Percentiles rank a stretch among this genome's conserved stretches.
These are phyloP conservation scores for Callyntrura guangdongensis DNA, from an alignment of 2,888 invertebrate species.

Conservation along the genomic window DNA sequence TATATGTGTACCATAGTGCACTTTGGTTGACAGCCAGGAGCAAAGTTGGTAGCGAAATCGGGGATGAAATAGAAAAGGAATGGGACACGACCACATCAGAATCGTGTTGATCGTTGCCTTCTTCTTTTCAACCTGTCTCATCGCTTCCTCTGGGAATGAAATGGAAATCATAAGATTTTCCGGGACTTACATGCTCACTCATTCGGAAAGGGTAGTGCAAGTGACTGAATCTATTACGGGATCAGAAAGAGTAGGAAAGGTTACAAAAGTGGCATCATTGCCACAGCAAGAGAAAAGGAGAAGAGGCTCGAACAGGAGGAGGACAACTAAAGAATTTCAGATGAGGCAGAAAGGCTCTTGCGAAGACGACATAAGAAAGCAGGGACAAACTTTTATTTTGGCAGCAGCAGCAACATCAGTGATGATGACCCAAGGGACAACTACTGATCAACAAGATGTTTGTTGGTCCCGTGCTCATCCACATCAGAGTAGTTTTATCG, in stretches of 20 bases:
- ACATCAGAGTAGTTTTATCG: neutral
- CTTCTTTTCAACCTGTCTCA: conserved; percentile 75
- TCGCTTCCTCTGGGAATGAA: conserved; percentile 74
- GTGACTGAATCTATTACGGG: conserved; percentile 75
- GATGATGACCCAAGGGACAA: conserved; percentile 74
- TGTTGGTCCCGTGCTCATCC: conserved; percentile 71
- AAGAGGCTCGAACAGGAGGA: conserved; percentile 58
- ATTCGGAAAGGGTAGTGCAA: conserved; percentile 75
- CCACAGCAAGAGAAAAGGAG: conserved; percentile 44
- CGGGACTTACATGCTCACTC: conserved; percentile 73
- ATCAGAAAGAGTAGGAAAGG: conserved; percentile 67
- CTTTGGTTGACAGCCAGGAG: conserved; percentile 18
- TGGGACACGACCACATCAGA: conserved; percentile 76
- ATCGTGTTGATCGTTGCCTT: conserved; percentile 74
- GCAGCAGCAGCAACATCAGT: conserved; percentile 56
- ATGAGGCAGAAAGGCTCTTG: conserved; percentile 65
- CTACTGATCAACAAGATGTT: conserved; percentile 74
- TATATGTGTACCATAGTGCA: neutral
- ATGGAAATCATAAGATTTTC: conserved; percentile 78
- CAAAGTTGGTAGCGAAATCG: conserved; percentile 8
- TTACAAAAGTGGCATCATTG: conserved; percentile 72
- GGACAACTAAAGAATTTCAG: conserved; percentile 76
- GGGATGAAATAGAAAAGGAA: conserved; percentile 70
- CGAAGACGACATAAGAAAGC: conserved; percentile 39
- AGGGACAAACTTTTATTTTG: conserved; percentile 66